Percentiles rank a stretch among this genome's conserved stretches.
Evolutionary conservation across 2,113 vertebrate genomes (phyloP).

Genomic region (Passerina amoena): DNA sequence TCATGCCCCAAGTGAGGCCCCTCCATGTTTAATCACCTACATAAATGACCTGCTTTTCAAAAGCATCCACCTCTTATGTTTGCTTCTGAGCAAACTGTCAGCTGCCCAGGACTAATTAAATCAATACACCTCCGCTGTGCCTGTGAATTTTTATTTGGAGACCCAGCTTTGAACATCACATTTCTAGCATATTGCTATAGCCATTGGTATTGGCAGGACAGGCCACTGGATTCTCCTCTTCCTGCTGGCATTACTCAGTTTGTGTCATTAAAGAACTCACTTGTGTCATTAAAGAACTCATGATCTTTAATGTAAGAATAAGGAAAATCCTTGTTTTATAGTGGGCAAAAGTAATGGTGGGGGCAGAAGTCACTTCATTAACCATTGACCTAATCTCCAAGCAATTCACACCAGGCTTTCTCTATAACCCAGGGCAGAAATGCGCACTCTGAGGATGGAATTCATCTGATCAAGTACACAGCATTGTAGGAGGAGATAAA

Average conservation of each 20-base stretch:
- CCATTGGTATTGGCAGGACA: not conserved
- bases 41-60: not conserved
- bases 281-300: too few relatives aligned
- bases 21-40: not conserved
- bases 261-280: not conserved
- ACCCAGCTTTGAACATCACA: not conserved
- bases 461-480: not conserved
- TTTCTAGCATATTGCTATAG: not conserved
- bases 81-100: not conserved
- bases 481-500: conserved; percentile 19
- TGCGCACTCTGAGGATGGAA: not conserved
- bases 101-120: not conserved
- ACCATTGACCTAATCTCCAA: not conserved
- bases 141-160: not conserved
- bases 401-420: not conserved
- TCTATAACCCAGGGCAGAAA: not conserved
- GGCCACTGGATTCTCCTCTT: not conserved
- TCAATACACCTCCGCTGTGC: not conserved
- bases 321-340: not conserved
- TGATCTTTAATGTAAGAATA: not conserved
- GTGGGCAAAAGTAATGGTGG: not conserved
- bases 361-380: not conserved
- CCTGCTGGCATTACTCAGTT: not conserved
- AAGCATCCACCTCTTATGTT: not conserved
- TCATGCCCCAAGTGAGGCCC: not conserved